Evolutionary conservation across 2,113 vertebrate species (phyloP).

Genomic region (Machaerirhynchus nigripectus): DNA sequence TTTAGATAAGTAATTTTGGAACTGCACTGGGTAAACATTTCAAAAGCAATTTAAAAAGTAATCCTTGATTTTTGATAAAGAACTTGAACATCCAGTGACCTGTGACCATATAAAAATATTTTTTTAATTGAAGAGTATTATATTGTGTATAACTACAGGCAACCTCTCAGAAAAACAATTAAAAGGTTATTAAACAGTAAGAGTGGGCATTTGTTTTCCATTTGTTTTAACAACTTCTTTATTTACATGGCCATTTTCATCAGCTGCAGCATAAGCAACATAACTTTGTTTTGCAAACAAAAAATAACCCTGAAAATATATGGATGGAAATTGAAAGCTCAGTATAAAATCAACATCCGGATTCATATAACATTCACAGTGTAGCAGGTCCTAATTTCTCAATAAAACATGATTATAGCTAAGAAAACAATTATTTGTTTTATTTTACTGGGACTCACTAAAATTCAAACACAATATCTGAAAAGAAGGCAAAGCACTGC

Average conservation of each 20-base stretch:
- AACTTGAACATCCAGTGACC: neutral
- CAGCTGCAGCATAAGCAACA: neutral
- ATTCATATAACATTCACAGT: neutral
- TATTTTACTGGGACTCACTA: neutral
- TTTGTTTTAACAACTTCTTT: neutral
- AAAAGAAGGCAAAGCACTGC: neutral
- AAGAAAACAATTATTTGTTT: neutral
- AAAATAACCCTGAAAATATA: neutral
- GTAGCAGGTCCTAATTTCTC: neutral
- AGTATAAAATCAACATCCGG: neutral
- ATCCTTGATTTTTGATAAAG: conserved; percentile 15
- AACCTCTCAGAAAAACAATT: neutral
- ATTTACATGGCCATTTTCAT: neutral
- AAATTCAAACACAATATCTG: neutral
- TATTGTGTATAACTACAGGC: neutral
- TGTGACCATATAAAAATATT: neutral
- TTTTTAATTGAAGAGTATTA: neutral
- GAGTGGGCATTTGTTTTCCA: neutral
- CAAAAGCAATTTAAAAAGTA: conserved; percentile 27
- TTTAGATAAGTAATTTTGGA: conserved; percentile 17
- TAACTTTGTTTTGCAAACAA: neutral
- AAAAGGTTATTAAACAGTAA: neutral
- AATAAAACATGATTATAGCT: neutral
- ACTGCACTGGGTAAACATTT: neutral
- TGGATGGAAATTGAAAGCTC: neutral